Evolutionary conservation across 2,888 invertebrate species (phyloP).

Genomic region (Barypeithes pellucidus): DNA sequence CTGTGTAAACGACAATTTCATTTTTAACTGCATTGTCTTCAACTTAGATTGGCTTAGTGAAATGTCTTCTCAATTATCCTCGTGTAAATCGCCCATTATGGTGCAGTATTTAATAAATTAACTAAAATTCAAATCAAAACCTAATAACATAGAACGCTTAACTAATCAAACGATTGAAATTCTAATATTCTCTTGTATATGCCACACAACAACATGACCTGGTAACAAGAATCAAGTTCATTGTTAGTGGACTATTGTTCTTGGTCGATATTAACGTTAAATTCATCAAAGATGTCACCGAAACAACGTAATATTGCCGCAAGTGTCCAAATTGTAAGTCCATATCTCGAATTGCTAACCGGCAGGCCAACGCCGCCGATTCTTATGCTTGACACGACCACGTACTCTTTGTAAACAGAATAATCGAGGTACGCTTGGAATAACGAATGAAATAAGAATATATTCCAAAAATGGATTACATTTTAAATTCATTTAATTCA

Average conservation of each 20-base stretch:
- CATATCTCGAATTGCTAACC: slow-evolving; percentile 52
- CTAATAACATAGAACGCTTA: too few species aligned
- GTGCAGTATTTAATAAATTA: too few species aligned
- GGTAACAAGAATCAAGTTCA: slow-evolving; percentile 3
- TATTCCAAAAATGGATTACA: slow-evolving; percentile 24
- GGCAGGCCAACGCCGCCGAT: slow-evolving; percentile 56
- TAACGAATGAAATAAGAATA: slow-evolving; percentile 62
- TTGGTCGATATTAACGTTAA: background rate
- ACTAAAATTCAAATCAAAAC: too few species aligned
- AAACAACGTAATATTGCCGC: slow-evolving; percentile 43
- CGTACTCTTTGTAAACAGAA: slow-evolving; percentile 69
- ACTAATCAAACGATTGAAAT: too few species aligned
- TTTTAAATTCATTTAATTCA: background rate
- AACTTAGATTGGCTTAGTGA: too few species aligned
- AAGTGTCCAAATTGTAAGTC: slow-evolving; percentile 57
- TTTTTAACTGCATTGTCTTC: too few species aligned
- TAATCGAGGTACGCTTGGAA: slow-evolving; percentile 68
- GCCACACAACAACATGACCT: slow-evolving; percentile 7
- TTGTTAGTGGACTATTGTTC: slow-evolving; percentile 2
- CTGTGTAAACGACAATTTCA: too few species aligned
- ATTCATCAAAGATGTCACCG: slow-evolving; percentile 18
- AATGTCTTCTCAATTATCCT: too few species aligned
- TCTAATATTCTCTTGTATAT: background rate
- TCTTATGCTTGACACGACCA: slow-evolving; percentile 67
- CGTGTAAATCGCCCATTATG: too few species aligned